These are phyloP conservation scores for Girardia tigrina DNA, from an alignment of 2,888 invertebrate species.

Conservation along the genomic window DNA sequence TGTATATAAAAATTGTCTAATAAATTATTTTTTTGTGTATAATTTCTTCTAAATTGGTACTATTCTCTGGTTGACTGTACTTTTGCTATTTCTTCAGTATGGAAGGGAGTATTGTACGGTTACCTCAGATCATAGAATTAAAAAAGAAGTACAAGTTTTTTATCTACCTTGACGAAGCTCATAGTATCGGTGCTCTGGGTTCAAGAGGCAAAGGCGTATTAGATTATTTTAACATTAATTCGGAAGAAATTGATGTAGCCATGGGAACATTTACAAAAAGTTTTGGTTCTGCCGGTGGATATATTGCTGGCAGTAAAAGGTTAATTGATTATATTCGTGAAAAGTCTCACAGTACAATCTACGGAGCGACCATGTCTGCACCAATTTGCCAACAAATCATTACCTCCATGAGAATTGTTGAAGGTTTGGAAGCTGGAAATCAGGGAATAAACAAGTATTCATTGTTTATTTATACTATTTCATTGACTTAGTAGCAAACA, in stretches of 20 bases:
- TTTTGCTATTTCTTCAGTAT: constrained; percentile 57
- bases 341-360: constrained; percentile 69
- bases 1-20: too few relatives aligned
- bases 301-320: constrained; percentile 71
- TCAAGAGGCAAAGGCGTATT: constrained; percentile 69
- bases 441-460: background rate
- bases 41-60: too few relatives aligned
- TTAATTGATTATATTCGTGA: constrained; percentile 65
- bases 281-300: constrained; percentile 89
- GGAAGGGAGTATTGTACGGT: constrained; percentile 84
- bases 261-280: constrained; percentile 99
- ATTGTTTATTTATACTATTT: too few relatives aligned
- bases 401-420: constrained; percentile 59
- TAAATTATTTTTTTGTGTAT: too few relatives aligned
- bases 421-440: background rate
- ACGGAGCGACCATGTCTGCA: constrained; percentile 73
- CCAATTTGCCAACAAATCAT: constrained; percentile 78
- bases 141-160: constrained; percentile 87
- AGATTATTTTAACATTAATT: constrained; percentile 70
- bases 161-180: constrained; percentile 91
- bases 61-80: too few relatives aligned
- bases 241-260: constrained; percentile 68
- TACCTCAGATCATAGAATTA: constrained; percentile 71
- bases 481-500: too few relatives aligned
- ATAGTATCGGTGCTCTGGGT: constrained; percentile 86